phyloP scores from a whole-genome alignment of 2,888 invertebrate species.

The Drosophila colorata region DNA sequence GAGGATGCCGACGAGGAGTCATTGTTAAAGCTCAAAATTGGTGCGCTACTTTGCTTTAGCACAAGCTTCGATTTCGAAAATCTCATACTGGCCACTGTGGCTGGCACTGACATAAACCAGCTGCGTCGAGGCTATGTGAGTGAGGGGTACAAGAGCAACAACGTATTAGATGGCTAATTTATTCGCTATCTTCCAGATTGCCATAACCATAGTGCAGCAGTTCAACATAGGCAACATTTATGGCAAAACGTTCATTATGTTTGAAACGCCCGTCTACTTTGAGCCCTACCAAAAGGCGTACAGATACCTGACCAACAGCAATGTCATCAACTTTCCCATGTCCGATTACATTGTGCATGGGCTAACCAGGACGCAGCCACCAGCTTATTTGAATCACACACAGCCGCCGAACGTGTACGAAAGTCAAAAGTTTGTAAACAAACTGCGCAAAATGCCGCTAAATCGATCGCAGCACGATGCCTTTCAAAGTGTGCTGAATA shows the following conservation, averaged over 20 bases:
- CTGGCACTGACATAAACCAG: slow-evolving; percentile 86
- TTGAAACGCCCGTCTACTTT: slow-evolving; percentile 92
- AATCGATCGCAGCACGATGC: slow-evolving; percentile 90
- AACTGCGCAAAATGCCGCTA: slow-evolving; percentile 80
- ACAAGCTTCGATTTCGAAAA: slow-evolving; percentile 88
- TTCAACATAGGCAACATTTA: slow-evolving; percentile 79
- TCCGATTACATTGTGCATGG: slow-evolving; percentile 88
- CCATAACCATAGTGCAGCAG: slow-evolving; percentile 79
- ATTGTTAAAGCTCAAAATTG: slow-evolving; percentile 82
- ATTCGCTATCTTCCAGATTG: slow-evolving; percentile 62
- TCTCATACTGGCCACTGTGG: slow-evolving; percentile 89
- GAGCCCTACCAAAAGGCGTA: slow-evolving; percentile 92
- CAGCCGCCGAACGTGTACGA: slow-evolving; percentile 52
- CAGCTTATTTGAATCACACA: slow-evolving; percentile 83
- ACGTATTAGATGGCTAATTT: background rate
- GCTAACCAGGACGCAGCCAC: slow-evolving; percentile 71
- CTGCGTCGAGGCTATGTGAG: slow-evolving; percentile 87
- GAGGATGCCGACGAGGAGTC: slow-evolving; percentile 2
- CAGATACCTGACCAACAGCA: slow-evolving; percentile 87
- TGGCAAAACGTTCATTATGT: slow-evolving; percentile 87
- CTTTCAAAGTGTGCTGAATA: slow-evolving; percentile 88
- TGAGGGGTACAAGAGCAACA: slow-evolving; percentile 12
- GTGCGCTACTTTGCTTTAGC: slow-evolving; percentile 90
- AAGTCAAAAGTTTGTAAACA: slow-evolving; percentile 57
- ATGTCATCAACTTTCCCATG: slow-evolving; percentile 88